Evolutionary conservation across 2,113 vertebrate genomes (phyloP), one percentile per base, ranked within the genome.

Genomic region (Menura novaehollandiae): DNA sequence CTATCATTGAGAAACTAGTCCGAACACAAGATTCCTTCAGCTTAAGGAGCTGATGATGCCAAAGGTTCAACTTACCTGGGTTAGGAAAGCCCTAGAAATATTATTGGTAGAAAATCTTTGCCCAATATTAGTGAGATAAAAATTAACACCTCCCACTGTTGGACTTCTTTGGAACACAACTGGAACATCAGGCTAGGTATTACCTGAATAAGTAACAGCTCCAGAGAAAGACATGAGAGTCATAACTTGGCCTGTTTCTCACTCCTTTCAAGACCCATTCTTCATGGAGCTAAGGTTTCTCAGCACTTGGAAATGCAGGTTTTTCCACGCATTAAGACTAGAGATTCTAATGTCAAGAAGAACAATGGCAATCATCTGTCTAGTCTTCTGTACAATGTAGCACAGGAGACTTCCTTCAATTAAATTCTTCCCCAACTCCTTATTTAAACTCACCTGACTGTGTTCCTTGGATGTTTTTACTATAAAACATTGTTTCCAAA

Each of bases 371-470:
- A 67, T 37, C 7, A 2, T 30, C 66, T 66, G 33, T 82, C 90
- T 91, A 47, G 27, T 46, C 59, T 46, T 75, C 43, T 73, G 46
- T 51, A 75, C 51, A 73, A 6, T 0, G 0, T 0, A 44, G 39
- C 26, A 64, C 28, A 58, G 7, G 26, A 84, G 24, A 89, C 6
- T 66, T 77, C 51, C 39, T 82, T 79, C 47, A 91, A 55, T 77
- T 47, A 84, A 85, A 62, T 68, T 49, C 37, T 89, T 86, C 41
- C 46, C 32, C 15, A 84, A 3, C 23, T 55, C 74, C 60, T 71
- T 64, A 56, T 67, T 32, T 73, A 63, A 89, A 41, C 17, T 82
- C 56, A 51, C 41, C 10, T 79, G 62, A 46, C 37, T 43, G 7
- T 32, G 67, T 24, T 74, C 37, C 43, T 96, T 67, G 53, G 37